Evolutionary conservation across 1,140 invertebrate genomes (phyloP).

Genomic region (Sinonovacula constricta): DNA sequence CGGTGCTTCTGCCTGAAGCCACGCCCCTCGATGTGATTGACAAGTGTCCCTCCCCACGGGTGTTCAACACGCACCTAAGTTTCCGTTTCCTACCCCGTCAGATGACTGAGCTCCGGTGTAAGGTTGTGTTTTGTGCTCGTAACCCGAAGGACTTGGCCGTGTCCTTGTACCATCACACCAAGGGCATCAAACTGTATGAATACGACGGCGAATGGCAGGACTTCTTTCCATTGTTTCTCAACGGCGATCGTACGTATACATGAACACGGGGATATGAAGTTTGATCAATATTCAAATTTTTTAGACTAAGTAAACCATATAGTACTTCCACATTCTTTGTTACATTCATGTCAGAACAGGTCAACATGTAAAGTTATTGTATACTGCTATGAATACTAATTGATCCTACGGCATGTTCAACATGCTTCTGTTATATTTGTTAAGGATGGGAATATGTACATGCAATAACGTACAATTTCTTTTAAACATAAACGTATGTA

Average conservation of each 20-base stretch:
- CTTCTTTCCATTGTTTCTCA: constrained; percentile 30
- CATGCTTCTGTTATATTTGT: neutral
- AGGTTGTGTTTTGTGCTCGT: constrained; percentile 46
- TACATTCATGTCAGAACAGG: neutral
- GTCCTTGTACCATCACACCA: constrained; percentile 45
- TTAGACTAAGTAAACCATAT: neutral
- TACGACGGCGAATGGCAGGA: constrained; percentile 27
- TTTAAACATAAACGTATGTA: too few species aligned
- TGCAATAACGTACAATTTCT: too few species aligned
- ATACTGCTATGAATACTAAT: neutral
- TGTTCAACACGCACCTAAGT: constrained; percentile 48
- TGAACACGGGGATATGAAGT: neutral
- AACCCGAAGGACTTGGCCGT: constrained; percentile 58
- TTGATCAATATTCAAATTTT: neutral
- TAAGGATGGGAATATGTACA: too few species aligned
- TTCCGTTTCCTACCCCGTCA: constrained; percentile 20
- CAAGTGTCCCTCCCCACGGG: constrained; percentile 19
- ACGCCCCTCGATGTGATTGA: neutral
- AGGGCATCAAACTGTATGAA: neutral
- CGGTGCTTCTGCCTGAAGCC: neutral
- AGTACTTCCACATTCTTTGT: neutral
- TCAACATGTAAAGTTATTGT: neutral
- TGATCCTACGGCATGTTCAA: neutral
- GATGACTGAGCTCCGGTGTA: constrained; percentile 26
- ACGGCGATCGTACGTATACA: constrained; percentile 35